These are phyloP conservation scores for Yasuhikotakia modesta DNA, from an alignment of 2,797 vertebrate species.

Conservation along the genomic window DNA sequence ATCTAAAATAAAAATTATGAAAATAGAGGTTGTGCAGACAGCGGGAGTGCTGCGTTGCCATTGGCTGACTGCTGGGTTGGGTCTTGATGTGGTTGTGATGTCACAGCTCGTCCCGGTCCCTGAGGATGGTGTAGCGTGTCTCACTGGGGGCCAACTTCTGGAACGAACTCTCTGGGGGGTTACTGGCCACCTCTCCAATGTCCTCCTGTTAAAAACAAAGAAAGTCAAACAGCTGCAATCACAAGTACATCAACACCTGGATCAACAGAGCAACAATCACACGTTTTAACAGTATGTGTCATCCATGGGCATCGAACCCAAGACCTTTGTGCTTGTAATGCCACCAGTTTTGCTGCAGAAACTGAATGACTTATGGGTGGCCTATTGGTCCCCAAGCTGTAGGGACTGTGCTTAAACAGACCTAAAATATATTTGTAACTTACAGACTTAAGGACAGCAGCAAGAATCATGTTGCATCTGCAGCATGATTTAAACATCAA, in stretches of 20 bases:
- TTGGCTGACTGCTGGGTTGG: slow-evolving; percentile 43
- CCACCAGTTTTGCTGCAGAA: too few species aligned
- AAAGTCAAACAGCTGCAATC: not conserved
- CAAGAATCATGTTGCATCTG: not conserved
- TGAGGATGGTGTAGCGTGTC: slow-evolving; percentile 95
- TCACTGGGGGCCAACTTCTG: slow-evolving; percentile 98
- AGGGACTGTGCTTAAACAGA: too few species aligned
- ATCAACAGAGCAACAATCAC: too few species aligned
- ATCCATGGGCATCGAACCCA: too few species aligned
- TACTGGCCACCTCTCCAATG: slow-evolving; percentile 86
- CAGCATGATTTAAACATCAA: not conserved
- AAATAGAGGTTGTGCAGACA: slow-evolving; percentile 95
- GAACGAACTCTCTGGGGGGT: slow-evolving; percentile 95
- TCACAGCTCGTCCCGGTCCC: slow-evolving; percentile 99
- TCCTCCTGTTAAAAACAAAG: slow-evolving; percentile 73
- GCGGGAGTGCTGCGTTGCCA: slow-evolving; percentile 64
- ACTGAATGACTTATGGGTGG: too few species aligned
- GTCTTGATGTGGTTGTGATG: slow-evolving; percentile 69
- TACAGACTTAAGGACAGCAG: not conserved
- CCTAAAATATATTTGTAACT: not conserved
- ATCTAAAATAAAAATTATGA: slow-evolving; percentile 99
- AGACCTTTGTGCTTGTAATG: too few species aligned
- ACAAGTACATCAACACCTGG: too few species aligned
- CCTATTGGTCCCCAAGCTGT: too few species aligned
- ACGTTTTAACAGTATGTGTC: too few species aligned